Base-by-base conservation (phyloP, 2,797 vertebrate genomes). In the Holocentrus rufus region DNA sequence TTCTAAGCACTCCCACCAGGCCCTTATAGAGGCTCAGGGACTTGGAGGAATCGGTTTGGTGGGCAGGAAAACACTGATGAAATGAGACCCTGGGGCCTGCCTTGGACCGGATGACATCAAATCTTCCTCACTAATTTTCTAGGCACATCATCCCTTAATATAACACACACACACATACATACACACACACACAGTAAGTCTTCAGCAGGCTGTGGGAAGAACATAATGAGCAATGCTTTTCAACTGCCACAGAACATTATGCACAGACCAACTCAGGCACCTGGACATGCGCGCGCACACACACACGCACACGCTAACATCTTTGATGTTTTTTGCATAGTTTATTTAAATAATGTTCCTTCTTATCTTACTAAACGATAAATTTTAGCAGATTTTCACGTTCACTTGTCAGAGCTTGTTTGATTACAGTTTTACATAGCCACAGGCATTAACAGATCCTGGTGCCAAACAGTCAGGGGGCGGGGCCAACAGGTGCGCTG, bases 401-500 rank as follows among this genome's bases (percentile, higher is more conserved):
- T 11, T 42, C 39, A 42, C 9, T 9, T 1, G 11, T 9, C 39
- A 34, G 50, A 57, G 39, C 50, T 49, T 63, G 8, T 42, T 4
- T 25, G 2, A 30, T 54, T 6, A 2, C 34, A 2, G 36, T 75
- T 80, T n/a, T 68, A 42, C 39, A 52, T 58, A 42, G 58, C 64
- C 23, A 3, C 72, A 20, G 57, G 63, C 31, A 17, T 23, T 31
- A 69, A 59, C 53, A 66, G 36, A 53, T 64, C 47, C 44, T 49
- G n/a, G 31, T 6, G 49, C 55, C 13, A 2, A 22, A 56, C 9
- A 15, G 57, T 52, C 18, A 23, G 25, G 54, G 67, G 85, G 83
- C 34, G 65, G 65, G 64, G 55, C 54, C 74, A 69, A 77, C 76
- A 85, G 81, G 73, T 79, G 70, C 55, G 44, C 63, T 72, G 1